Conservation (phyloP, 2,888 invertebrate genomes). For the Exephanes ischioxanthus region DNA sequence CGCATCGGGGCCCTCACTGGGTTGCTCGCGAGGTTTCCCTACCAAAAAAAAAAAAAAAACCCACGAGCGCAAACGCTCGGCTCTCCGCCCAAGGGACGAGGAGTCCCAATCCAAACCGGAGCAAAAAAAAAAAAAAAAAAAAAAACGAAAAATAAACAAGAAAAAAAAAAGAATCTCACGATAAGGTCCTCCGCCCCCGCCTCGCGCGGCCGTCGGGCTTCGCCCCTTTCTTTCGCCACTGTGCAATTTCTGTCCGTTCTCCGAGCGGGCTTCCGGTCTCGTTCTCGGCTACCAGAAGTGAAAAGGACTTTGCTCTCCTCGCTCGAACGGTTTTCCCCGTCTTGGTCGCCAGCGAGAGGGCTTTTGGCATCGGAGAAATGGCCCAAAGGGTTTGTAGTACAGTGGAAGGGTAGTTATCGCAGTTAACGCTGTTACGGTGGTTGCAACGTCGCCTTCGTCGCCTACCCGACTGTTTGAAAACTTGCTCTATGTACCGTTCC, state of each 20-base stretch:
- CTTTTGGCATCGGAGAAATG: conserved; percentile 18
- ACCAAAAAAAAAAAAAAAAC: conserved; percentile 19
- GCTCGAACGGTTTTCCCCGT: conserved; percentile 12
- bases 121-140: conserved; percentile 27
- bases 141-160: no score
- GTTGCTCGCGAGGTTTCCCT: conserved; percentile 42
- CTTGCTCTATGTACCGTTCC: conserved; percentile 6
- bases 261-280: neutral
- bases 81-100: conserved; percentile 36
- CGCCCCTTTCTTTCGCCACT: neutral
- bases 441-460: conserved; percentile 13
- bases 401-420: conserved; percentile 47
- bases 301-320: conserved; percentile 7
- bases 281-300: neutral
- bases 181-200: conserved; percentile 28
- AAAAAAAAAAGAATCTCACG: neutral
- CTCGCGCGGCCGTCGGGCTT: neutral
- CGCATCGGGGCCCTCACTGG: conserved; percentile 34
- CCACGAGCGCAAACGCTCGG: conserved; percentile 15
- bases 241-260: conserved; percentile 8
- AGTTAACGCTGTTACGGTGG: conserved; percentile 37
- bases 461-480: conserved; percentile 3
- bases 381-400: conserved; percentile 26
- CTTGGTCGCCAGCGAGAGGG: neutral
- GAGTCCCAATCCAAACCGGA: conserved; percentile 7